Evolutionary conservation across 2,888 invertebrate species (phyloP).

Genomic region (Sericinus montela): DNA sequence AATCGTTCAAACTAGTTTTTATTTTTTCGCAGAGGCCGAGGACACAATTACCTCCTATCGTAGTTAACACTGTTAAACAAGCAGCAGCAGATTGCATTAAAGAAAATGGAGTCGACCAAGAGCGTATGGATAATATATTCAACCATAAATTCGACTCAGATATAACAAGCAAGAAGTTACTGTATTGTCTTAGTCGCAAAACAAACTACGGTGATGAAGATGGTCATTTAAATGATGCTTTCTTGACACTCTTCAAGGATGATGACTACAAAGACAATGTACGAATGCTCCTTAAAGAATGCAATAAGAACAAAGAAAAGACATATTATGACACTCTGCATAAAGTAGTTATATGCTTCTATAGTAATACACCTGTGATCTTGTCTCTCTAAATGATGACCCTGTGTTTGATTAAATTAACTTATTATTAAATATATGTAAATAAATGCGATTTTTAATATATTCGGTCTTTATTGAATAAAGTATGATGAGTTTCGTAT

Average conservation of each 20-base stretch:
- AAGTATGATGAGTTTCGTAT: too few relatives aligned
- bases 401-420: too few relatives aligned
- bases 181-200: slow-evolving; percentile 11
- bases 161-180: neutral
- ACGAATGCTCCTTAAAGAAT: slow-evolving; percentile 1
- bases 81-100: slow-evolving; percentile 1
- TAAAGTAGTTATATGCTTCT: slow-evolving; percentile 9
- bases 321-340: slow-evolving; percentile 7
- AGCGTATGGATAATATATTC: slow-evolving; percentile 8
- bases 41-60: neutral
- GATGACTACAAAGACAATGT: slow-evolving; percentile 1
- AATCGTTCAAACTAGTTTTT: neutral
- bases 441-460: too few relatives aligned
- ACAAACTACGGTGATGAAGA: slow-evolving; percentile 12
- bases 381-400: neutral
- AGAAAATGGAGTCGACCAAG: slow-evolving; percentile 8
- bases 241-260: slow-evolving; percentile 3
- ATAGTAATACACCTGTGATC: slow-evolving; percentile 9
- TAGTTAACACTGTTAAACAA: neutral
- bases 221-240: slow-evolving; percentile 5
- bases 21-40: neutral
- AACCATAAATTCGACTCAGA: slow-evolving; percentile 5
- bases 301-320: slow-evolving; percentile 10
- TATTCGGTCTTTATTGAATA: too few relatives aligned
- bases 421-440: too few relatives aligned